phyloP scores from a whole-genome alignment of 2,113 vertebrate genomes.

The Bettongia penicillata region DNA sequence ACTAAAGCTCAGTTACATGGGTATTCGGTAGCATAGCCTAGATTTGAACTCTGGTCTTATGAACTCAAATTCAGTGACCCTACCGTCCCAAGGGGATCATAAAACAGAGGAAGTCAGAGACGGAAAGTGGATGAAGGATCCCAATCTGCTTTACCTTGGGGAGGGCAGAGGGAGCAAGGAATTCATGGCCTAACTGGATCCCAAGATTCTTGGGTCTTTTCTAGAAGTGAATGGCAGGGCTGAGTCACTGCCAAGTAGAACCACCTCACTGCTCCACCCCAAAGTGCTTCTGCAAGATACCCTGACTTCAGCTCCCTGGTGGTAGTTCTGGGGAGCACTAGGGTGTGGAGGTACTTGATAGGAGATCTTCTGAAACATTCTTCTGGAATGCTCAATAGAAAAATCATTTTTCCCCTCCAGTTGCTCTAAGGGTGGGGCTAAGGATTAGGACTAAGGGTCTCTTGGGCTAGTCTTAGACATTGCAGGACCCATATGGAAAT shows the following conservation, averaged over 20 bases:
- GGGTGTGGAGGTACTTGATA: neutral
- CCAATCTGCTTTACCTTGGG: neutral
- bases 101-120: neutral
- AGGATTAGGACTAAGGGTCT: neutral
- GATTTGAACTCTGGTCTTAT: neutral
- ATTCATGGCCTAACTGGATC: neutral
- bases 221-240: neutral
- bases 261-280: neutral
- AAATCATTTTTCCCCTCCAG: neutral
- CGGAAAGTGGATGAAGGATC: neutral
- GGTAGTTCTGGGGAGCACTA: neutral
- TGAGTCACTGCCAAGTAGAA: neutral
- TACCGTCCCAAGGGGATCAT: neutral
- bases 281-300: neutral
- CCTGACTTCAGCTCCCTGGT: neutral
- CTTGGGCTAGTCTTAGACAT: neutral
- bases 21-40: neutral
- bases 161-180: neutral
- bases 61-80: neutral
- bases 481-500: neutral
- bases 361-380: neutral
- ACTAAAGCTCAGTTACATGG: neutral
- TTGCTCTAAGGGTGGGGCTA: neutral
- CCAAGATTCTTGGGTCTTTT: neutral
- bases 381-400: neutral